phyloP scores from a whole-genome alignment of 2,888 invertebrate species.

The Orthosia incerta region DNA sequence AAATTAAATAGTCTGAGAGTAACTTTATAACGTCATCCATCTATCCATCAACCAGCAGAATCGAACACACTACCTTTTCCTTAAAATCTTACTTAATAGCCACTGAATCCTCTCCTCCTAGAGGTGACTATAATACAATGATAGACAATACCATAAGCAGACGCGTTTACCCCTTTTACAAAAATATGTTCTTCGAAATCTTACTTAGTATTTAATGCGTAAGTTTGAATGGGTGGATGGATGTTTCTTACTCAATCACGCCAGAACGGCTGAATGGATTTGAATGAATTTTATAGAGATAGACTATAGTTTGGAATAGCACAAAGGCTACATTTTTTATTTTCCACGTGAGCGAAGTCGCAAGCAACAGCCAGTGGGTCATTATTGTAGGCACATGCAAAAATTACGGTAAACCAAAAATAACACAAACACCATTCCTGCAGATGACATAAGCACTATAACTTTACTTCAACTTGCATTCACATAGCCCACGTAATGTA shows the following conservation, averaged over 20 bases:
- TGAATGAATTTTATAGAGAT: no score
- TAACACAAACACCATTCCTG: not conserved
- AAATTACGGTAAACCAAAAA: not conserved
- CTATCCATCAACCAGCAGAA: no score
- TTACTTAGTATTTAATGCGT: not conserved
- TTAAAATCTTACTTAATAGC: not conserved
- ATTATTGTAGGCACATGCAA: not conserved
- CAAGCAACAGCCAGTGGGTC: no score
- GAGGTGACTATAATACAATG: no score
- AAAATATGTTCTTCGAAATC: no score
- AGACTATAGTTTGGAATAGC: no score
- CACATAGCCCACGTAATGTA: constrained; percentile 59
- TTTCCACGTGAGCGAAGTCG: no score
- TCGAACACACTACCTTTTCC: not conserved
- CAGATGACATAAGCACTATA: constrained; percentile 32
- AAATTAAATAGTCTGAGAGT: not conserved
- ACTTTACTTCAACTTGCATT: constrained; percentile 30
- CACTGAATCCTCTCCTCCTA: not conserved
- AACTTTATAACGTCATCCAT: not conserved
- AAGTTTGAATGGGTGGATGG: no score
- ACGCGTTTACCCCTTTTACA: no score
- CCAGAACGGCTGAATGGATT: no score
- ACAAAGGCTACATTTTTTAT: no score
- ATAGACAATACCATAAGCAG: not conserved
- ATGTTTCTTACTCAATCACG: no score